Conservation (phyloP, 2,888 invertebrate genomes). For the Meghimatium bilineatum region DNA sequence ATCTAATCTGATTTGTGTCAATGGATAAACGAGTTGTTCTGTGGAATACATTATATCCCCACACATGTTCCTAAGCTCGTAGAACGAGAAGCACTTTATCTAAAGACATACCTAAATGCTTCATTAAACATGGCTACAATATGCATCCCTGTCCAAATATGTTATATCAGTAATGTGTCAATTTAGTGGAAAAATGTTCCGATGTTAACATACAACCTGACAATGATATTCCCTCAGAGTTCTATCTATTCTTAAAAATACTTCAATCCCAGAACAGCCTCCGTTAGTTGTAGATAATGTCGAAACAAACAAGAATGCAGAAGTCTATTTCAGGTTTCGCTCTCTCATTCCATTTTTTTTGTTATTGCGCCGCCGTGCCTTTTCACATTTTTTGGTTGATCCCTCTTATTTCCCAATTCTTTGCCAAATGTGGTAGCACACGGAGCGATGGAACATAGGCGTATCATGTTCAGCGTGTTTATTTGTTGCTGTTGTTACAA, state of each 20-base stretch:
- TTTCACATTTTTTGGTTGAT: background rate
- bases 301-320: background rate
- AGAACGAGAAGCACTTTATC: background rate
- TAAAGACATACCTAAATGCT: background rate
- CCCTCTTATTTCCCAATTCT: background rate
- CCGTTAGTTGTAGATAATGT: background rate
- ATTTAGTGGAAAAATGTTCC: background rate
- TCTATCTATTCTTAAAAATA: background rate
- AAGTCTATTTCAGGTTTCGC: background rate
- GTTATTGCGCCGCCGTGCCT: background rate
- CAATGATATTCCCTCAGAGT: background rate
- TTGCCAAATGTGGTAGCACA: slow-evolving; percentile 2
- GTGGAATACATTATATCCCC: too few species aligned
- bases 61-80: too few species aligned
- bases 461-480: background rate
- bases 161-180: background rate
- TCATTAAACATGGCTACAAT: background rate
- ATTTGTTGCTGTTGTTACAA: background rate
- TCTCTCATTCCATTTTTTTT: background rate
- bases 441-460: background rate
- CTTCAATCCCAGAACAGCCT: background rate
- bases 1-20: too few species aligned
- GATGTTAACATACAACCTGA: background rate
- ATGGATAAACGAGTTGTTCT: too few species aligned
- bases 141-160: background rate